Evolutionary conservation across 2,113 vertebrate species (phyloP), one percentile per base, ranked within the genome.

Genomic region (Setophaga coronata): DNA sequence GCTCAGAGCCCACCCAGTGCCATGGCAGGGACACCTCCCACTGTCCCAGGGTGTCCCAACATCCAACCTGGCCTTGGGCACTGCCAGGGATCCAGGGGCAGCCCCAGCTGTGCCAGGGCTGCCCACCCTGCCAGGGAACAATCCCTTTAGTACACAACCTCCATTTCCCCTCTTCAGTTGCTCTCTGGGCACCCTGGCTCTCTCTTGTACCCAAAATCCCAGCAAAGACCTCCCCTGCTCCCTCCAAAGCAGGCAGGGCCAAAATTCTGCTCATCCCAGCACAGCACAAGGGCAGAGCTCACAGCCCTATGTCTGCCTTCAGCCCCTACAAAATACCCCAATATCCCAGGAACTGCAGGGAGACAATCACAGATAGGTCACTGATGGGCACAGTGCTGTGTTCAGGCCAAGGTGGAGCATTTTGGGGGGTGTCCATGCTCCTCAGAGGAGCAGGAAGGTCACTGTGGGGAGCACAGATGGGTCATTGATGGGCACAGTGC

Each of bases 121-220:
- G 0, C 12, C 5, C 33, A 38, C 28, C 33, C n/a, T 54, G 10
- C 0, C 34, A 42, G 65, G 9, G n/a, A 28, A 6, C 1, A 1
- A 56, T 64, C 48, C 7, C 20, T 57, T 15, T 2, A 1, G 1
- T 2, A 1, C 3, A 12, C 0, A 42, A 36, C 6, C 60, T 43
- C 18, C 4, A 13, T 26, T 64, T 40, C 18, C 50, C n/a, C 20
- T 34, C 34, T 6, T 2, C 65, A 71, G 29, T 0, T 14, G 29
- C 76, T 29, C n/a, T 47, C 47, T 18, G 20, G 56, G 23, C 25
- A 16, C 26, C 25, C 20, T 18, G 3, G 12, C 8, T 18, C 25
- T 15, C 14, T 18, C 57, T 4, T 26, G 20, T 40, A 25, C 4
- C 28, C 23, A 5, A 34, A 72, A 2, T 3, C 8, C 14, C 29